Evolutionary conservation across 2,113 vertebrate genomes (phyloP).

Genomic region (Ceyx margarethae): DNA sequence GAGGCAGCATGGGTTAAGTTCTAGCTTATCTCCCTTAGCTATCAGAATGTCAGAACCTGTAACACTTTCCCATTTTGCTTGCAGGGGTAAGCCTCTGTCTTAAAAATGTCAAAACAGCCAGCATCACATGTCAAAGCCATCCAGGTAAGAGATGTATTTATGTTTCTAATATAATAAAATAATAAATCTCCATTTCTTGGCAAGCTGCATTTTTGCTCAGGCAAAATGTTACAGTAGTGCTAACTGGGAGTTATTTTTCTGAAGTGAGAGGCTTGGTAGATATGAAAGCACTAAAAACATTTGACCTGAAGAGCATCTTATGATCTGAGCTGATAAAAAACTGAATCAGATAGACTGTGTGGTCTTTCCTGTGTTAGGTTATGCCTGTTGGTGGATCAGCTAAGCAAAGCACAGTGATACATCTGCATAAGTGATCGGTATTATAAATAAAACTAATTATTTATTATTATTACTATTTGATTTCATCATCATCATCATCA

Average conservation of each 20-base stretch:
- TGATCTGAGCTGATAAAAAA: not conserved
- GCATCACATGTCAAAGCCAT: conserved; percentile 94
- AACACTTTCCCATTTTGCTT: conserved; percentile 73
- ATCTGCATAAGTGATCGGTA: not conserved
- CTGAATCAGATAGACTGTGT: not conserved
- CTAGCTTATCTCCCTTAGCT: conserved; percentile 69
- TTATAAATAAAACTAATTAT: not conserved
- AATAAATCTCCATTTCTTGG: conserved; percentile 1
- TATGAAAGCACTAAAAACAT: not conserved
- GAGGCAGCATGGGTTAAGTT: conserved; percentile 70
- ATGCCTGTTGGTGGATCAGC: not conserved
- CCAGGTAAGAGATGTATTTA: conserved; percentile 86
- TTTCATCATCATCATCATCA: not conserved
- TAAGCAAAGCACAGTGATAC: not conserved
- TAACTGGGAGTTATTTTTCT: conserved; percentile 31
- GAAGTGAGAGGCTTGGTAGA: not conserved
- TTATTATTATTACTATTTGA: not conserved
- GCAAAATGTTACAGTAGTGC: not conserved
- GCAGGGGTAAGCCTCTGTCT: conserved; percentile 69
- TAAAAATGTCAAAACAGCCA: conserved; percentile 93
- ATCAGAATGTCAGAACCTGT: conserved; percentile 71
- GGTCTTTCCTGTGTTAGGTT: not conserved
- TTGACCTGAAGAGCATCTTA: conserved; percentile 1
- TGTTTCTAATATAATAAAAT: conserved; percentile 38
- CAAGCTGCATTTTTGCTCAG: not conserved